Conservation (phyloP, 2,113 vertebrate genomes). For the Monopterus albus region DNA sequence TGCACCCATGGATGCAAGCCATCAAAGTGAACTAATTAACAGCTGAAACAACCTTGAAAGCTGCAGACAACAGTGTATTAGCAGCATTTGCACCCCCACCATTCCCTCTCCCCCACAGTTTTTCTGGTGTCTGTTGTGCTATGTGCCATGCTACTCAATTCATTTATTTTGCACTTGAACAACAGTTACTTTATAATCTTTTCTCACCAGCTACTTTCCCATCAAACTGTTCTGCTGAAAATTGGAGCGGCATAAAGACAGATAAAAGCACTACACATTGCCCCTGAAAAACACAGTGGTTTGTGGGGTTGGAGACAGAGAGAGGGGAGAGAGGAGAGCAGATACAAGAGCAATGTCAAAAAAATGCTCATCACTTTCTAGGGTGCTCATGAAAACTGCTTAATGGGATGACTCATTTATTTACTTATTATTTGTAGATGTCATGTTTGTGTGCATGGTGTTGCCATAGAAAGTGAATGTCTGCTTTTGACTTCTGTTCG, state of each 20-base stretch:
- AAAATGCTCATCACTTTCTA: constrained; percentile 39
- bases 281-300: constrained; percentile 37
- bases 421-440: constrained; percentile 40
- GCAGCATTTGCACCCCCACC: constrained; percentile 28
- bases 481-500: constrained; percentile 33
- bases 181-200: constrained; percentile 55
- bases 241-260: constrained; percentile 56
- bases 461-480: constrained; percentile 19
- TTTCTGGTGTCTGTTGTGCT: constrained; percentile 14
- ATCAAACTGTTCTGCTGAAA: constrained; percentile 53
- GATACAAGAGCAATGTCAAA: constrained; percentile 19
- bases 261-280: constrained; percentile 52
- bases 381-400: constrained; percentile 20
- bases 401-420: constrained; percentile 52
- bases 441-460: constrained; percentile 10
- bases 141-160: constrained; percentile 25
- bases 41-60: constrained; percentile 74
- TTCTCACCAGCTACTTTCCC: constrained; percentile 50
- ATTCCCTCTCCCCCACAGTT: constrained; percentile 1
- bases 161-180: constrained; percentile 63
- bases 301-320: constrained; percentile 13
- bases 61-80: constrained; percentile 56
- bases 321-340: neutral
- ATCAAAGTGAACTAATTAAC: constrained; percentile 75
- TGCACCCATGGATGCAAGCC: constrained; percentile 62